Evolutionary conservation across 2,888 invertebrate species (phyloP).

Genomic region (Pemphredon lugubris): DNA sequence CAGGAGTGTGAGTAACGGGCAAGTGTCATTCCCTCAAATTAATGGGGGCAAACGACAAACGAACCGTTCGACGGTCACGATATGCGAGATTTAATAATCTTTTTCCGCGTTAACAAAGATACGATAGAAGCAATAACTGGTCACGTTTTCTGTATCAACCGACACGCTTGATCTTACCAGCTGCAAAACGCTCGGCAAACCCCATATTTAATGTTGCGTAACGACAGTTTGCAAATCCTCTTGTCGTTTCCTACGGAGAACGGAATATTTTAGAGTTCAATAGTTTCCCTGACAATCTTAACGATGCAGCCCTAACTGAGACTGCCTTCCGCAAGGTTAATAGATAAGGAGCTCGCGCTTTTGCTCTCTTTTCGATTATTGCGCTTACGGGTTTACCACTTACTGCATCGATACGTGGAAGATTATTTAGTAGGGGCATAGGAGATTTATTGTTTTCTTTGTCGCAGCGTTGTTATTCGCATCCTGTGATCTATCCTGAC

Average conservation of each 20-base stretch:
- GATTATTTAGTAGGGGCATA: too few relatives aligned
- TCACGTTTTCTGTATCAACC: constrained; percentile 64
- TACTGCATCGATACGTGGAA: too few relatives aligned
- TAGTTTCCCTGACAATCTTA: constrained; percentile 66
- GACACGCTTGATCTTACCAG: constrained; percentile 40
- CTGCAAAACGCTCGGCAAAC: constrained; percentile 48
- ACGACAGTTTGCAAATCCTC: constrained; percentile 45
- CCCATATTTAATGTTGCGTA: constrained; percentile 48
- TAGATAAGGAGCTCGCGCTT: constrained; percentile 44
- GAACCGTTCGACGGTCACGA: constrained; percentile 45
- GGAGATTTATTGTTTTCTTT: too few relatives aligned
- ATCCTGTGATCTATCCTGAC: too few relatives aligned
- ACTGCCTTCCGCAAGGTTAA: constrained; percentile 67
- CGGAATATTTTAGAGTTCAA: constrained; percentile 74
- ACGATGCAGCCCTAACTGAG: constrained; percentile 60
- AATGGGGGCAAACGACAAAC: constrained; percentile 46
- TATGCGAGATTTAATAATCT: constrained; percentile 47
- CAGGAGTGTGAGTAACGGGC: constrained; percentile 1
- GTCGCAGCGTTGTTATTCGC: too few relatives aligned
- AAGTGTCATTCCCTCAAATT: constrained; percentile 37
- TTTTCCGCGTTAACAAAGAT: constrained; percentile 42
- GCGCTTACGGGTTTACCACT: constrained; percentile 6
- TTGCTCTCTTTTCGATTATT: constrained; percentile 16
- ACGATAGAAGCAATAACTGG: constrained; percentile 30
- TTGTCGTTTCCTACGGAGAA: constrained; percentile 31